Evolutionary conservation across 2,888 invertebrate genomes (phyloP).

Genomic region (Tetramorium bicarinatum): DNA sequence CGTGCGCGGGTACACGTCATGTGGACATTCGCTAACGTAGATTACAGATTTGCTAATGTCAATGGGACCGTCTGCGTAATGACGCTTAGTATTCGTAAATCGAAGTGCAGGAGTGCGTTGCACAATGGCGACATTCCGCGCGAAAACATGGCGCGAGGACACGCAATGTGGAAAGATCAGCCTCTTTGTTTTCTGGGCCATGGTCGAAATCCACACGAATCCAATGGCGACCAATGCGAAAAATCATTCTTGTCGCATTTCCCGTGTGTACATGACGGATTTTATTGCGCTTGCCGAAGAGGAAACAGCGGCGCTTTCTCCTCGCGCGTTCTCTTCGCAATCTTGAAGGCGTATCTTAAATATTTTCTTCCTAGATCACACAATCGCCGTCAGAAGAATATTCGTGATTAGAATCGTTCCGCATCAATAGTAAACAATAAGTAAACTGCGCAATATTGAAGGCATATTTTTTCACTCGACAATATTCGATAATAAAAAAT

Average conservation of each 20-base stretch:
- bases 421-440: neutral
- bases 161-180: slow-evolving; percentile 71
- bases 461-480: neutral
- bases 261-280: neutral
- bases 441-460: neutral
- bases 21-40: neutral
- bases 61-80: slow-evolving; percentile 66
- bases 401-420: neutral
- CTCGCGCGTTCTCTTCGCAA: neutral
- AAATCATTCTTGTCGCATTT: slow-evolving; percentile 17
- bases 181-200: slow-evolving; percentile 79
- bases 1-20: neutral
- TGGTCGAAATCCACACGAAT: slow-evolving; percentile 75
- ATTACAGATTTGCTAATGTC: slow-evolving; percentile 59
- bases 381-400: neutral
- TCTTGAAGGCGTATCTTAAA: neutral
- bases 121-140: slow-evolving; percentile 71
- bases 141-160: slow-evolving; percentile 70
- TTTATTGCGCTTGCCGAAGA: neutral
- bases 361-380: neutral
- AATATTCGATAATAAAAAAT: neutral
- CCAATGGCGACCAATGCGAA: neutral
- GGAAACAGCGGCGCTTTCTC: neutral
- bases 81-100: slow-evolving; percentile 80
- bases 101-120: slow-evolving; percentile 69